Percentiles rank a stretch among this genome's conserved stretches.
Evolutionary conservation across 2,113 vertebrate genomes (phyloP).

Genomic region (Sialia sialis): DNA sequence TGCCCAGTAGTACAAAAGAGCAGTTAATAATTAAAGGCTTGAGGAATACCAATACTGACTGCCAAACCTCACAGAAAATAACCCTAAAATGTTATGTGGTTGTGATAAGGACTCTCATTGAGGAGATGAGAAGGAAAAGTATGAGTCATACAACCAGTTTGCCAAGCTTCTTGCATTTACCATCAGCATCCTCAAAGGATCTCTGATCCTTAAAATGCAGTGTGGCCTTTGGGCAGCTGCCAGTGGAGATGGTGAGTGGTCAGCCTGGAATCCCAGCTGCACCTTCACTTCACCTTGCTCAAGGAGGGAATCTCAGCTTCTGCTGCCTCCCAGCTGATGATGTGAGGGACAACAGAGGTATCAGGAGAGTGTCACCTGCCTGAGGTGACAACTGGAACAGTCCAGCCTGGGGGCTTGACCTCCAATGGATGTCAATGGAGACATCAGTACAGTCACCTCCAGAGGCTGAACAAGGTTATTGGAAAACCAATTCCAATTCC

Average conservation of each 20-base stretch:
- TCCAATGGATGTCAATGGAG: rapidly evolving
- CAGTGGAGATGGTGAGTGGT: not conserved
- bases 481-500: not conserved
- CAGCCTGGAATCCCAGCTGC: not conserved
- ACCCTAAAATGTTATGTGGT: not conserved
- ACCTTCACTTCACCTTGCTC: not conserved
- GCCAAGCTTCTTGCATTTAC: not conserved
- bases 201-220: not conserved
- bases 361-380: not conserved
- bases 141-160: not conserved
- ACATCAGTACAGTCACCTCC: not conserved
- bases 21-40: not conserved
- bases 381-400: not conserved
- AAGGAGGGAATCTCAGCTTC: not conserved
- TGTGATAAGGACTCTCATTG: not conserved
- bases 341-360: not conserved
- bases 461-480: not conserved
- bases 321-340: not conserved
- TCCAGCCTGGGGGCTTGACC: rapidly evolving
- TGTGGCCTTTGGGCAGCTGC: not conserved
- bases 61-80: not conserved
- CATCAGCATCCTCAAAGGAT: not conserved
- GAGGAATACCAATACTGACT: not conserved
- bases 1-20: not conserved
- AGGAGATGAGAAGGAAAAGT: not conserved